phyloP scores from a whole-genome alignment of 2,797 vertebrate genomes.

The Cottoperca gobio region DNA sequence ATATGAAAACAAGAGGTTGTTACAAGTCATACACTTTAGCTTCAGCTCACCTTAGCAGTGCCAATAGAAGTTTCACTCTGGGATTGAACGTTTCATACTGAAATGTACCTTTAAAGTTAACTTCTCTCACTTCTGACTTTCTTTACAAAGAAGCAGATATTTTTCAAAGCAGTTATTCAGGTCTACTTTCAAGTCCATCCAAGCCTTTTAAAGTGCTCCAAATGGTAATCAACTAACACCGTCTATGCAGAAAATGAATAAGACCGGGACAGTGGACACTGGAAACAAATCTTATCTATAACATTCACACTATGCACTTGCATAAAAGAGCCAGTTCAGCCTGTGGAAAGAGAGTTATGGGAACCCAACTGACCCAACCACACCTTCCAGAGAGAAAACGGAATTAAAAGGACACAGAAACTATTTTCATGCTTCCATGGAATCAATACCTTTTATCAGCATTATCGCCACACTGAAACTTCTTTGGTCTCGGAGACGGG shows the following conservation, averaged over 20 bases:
- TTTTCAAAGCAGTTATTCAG: not conserved
- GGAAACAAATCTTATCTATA: not conserved
- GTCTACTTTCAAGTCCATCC: not conserved
- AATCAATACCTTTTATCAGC: slow-evolving; percentile 39
- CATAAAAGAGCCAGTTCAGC: slow-evolving; percentile 12
- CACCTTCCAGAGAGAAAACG: not conserved
- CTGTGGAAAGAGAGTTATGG: not conserved
- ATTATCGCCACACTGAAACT: slow-evolving; percentile 18
- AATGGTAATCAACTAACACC: not conserved
- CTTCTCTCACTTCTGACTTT: not conserved
- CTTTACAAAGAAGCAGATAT: not conserved
- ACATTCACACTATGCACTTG: not conserved
- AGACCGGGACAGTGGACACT: not conserved
- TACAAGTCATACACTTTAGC: not conserved
- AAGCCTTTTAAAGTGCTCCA: not conserved
- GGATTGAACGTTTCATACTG: not conserved
- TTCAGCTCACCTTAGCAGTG: not conserved
- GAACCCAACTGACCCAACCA: not conserved
- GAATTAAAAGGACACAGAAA: not conserved
- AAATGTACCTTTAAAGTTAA: not conserved
- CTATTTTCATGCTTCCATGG: slow-evolving; percentile 7
- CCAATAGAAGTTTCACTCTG: not conserved
- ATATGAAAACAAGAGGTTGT: not conserved
- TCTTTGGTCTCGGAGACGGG: slow-evolving; percentile 4
- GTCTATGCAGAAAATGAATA: not conserved